Percentiles rank a stretch among this genome's conserved stretches.
These are phyloP conservation scores for Microtus richardsoni DNA, from an alignment of 2,113 vertebrate species.

Conservation along the genomic window DNA sequence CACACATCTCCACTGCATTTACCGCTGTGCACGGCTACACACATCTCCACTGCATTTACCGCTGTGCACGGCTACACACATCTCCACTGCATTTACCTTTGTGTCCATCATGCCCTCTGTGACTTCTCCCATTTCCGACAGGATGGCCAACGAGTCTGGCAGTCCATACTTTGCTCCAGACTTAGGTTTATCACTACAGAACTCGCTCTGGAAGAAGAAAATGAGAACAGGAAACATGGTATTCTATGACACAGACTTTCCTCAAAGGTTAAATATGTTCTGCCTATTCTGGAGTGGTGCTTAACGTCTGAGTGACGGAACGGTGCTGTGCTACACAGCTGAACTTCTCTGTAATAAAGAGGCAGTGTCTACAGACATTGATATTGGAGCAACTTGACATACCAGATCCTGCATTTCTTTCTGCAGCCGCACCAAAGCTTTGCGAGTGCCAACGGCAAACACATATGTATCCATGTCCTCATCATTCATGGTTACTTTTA, in stretches of 20 bases:
- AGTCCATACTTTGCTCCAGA: conserved; percentile 96
- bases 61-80: rapidly evolving
- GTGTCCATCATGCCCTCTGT: conserved; percentile 98
- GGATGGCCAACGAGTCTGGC: conserved; percentile 94
- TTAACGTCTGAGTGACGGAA: background rate
- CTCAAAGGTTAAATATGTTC: background rate
- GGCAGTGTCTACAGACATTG: background rate
- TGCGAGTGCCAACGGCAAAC: conserved; percentile 96
- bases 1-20: background rate
- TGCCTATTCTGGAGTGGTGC: conserved; percentile 36
- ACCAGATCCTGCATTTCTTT: conserved; percentile 99
- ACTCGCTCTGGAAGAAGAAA: conserved; percentile 92
- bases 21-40: too few species aligned
- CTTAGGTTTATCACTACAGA: conserved; percentile 99
- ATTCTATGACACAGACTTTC: background rate
- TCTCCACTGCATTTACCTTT: conserved; percentile 89
- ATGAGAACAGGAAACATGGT: conserved; percentile 23
- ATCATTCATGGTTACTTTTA: conserved; percentile 98
- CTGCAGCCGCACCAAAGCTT: conserved; percentile 95
- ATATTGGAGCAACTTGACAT: conserved; percentile 61
- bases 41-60: background rate
- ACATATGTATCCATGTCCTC: conserved; percentile 99
- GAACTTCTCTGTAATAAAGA: conserved; percentile 20
- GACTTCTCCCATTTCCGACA: conserved; percentile 99
- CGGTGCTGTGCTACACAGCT: background rate